A percentile compares a stretch with the other conserved stretches of the same genome.
phyloP scores from a whole-genome alignment of 2,797 vertebrate species.

The Lindbergichthys nudifrons region DNA sequence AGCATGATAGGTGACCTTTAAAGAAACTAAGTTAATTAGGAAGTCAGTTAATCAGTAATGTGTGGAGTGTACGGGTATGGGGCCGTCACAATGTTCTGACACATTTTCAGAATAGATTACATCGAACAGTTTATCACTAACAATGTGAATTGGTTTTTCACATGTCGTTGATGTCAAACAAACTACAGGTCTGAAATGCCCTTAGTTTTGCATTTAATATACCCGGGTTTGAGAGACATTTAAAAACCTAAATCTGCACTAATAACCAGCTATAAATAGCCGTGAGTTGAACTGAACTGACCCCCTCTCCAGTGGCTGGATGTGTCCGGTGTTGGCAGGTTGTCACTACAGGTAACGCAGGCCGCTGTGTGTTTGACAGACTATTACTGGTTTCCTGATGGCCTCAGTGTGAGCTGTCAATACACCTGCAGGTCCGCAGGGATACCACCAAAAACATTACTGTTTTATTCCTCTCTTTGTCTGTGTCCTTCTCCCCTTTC shows the following conservation, averaged over 20 bases:
- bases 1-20: too few species aligned
- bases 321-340: conserved; percentile 48
- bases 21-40: too few species aligned
- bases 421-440: conserved; percentile 38
- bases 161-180: too few species aligned
- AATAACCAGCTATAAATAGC: conserved; percentile 16
- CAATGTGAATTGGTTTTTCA: too few species aligned
- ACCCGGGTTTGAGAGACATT: conserved; percentile 5
- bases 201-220: neutral
- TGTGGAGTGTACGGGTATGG: too few species aligned
- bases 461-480: too few species aligned
- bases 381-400: conserved; percentile 57
- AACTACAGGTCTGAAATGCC: too few species aligned
- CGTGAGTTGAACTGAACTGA: neutral
- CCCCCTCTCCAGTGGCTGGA: conserved; percentile 17
- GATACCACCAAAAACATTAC: neutral
- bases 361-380: conserved; percentile 61
- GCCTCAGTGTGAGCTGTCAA: conserved; percentile 49
- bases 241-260: neutral
- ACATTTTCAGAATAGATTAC: neutral
- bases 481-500: too few species aligned
- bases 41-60: too few species aligned
- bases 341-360: conserved; percentile 52
- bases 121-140: too few species aligned
- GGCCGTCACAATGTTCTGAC: too few species aligned